Base-by-base conservation (phyloP, 35 echinoderm and acorn worm genomes). In the Acanthaster planci region DNA sequence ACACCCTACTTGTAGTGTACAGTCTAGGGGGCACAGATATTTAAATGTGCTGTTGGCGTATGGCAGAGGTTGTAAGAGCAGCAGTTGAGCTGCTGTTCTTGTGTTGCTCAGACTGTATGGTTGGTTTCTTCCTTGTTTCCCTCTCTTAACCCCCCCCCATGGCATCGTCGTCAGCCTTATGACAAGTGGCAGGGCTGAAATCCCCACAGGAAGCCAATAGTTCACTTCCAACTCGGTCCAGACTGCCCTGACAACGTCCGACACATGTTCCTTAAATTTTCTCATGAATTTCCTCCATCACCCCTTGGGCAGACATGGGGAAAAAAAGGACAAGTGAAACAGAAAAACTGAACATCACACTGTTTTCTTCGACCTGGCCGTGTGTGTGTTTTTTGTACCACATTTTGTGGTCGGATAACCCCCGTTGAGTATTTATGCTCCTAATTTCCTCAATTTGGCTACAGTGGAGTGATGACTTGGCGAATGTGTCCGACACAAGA, bases 141-240 rank as follows among this genome's bases (percentile, higher is more conserved):
- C 56, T 26, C 16, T 21, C 19, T 18, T 26, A 59, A 26, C 19
- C 14, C 56, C 19, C 27, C 23, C 26, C 64, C 30, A 10, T 72
- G 64, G 8, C 64, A 72, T 21, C 42, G 12, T 47, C 12, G 42
- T 12, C 64, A 72, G 12, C 9, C 26, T 72, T 72, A 72, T 72
- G 64, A 72, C 29, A 72, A 72, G 7, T 72, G 64, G n/a, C 64
- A 72, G 23, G 14, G 21, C 7, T 72, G 26, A 72, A 12, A 10
- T 72, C 64, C 42, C 34, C 64, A 72, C 64, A 72, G 64, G 64
- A 72, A 72, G 64, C 29, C 64, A 21, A 72, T 72, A 72, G 64
- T 72, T 72, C 64, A 72, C 26, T 31, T 31, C 34, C 64, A 72
- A 72, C 64, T 72, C 64, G 9, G 64, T 10, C 34, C 29, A 31